Evolutionary conservation across 1,140 invertebrate species (phyloP).

Genomic region (Littorina saxatilis): DNA sequence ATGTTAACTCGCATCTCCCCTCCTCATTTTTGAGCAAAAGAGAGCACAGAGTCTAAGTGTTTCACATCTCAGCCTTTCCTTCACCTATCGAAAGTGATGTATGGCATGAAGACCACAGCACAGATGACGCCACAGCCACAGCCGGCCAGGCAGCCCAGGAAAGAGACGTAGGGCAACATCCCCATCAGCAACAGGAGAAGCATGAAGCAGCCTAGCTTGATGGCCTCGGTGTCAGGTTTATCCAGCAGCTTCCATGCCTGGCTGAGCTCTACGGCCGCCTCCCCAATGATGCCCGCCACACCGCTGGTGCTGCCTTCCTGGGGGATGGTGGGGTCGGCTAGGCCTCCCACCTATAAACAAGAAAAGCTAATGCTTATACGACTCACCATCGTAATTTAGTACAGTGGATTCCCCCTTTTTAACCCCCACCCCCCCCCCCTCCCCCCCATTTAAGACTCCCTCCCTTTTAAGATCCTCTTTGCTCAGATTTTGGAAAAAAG

Average conservation of each 20-base stretch:
- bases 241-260: conserved; percentile 64
- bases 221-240: conserved; percentile 52
- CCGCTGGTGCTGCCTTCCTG: conserved; percentile 64
- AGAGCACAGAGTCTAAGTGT: too few species aligned
- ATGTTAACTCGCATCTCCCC: too few species aligned
- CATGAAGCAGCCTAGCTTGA: conserved; percentile 55
- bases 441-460: too few species aligned
- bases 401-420: too few species aligned
- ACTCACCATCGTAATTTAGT: too few species aligned
- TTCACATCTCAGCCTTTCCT: conserved; percentile 43
- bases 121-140: conserved; percentile 56
- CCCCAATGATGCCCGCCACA: conserved; percentile 60
- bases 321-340: conserved; percentile 50
- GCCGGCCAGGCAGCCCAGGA: conserved; percentile 57
- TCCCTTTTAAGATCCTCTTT: too few species aligned
- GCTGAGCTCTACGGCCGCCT: conserved; percentile 63
- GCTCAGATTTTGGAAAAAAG: too few species aligned
- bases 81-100: conserved; percentile 60
- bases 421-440: too few species aligned
- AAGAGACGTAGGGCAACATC: conserved; percentile 62
- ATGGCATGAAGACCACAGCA: conserved; percentile 60
- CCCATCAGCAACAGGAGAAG: conserved; percentile 55
- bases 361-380: too few species aligned
- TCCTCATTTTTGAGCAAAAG: not conserved
- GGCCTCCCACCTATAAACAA: conserved; percentile 22